These are phyloP conservation scores for Drosophila parthenogenetica DNA, from an alignment of 2,888 invertebrate species.

Conservation along the genomic window DNA sequence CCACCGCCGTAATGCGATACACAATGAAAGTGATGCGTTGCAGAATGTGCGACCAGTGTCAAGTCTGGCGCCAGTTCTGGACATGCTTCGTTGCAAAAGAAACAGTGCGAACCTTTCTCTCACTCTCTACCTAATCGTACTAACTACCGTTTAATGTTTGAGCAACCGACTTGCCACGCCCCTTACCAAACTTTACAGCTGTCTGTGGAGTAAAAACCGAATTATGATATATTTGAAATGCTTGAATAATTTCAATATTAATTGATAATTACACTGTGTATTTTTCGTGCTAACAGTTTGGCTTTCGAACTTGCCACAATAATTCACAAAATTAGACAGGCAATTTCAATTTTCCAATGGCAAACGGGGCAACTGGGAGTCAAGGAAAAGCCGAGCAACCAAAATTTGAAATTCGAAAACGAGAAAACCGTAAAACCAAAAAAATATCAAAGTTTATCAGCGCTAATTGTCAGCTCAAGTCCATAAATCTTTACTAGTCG, in stretches of 20 bases:
- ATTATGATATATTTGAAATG: conserved; percentile 14
- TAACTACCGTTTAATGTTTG: conserved; percentile 80
- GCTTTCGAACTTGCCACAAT: conserved; percentile 59
- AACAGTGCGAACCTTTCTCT: conserved; percentile 20
- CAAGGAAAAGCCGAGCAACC: neutral
- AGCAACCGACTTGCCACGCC: conserved; percentile 53
- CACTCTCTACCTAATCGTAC: conserved; percentile 55
- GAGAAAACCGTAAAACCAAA: no score
- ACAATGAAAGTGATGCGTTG: conserved; percentile 70
- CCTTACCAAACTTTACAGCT: conserved; percentile 4
- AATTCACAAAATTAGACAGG: conserved; percentile 77
- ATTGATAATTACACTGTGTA: conserved; percentile 60
- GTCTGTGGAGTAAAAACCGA: neutral
- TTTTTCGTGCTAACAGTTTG: conserved; percentile 18
- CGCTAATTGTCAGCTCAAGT: conserved; percentile 72
- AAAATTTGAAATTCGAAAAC: neutral
- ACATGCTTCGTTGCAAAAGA: conserved; percentile 63
- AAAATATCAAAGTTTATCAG: conserved; percentile 53
- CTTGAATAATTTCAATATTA: conserved; percentile 60
- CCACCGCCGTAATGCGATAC: conserved; percentile 58
- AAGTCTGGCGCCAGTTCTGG: conserved; percentile 72
- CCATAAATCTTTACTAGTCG: conserved; percentile 67
- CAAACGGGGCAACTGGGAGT: conserved; percentile 24
- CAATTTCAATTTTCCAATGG: conserved; percentile 61
- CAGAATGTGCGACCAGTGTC: conserved; percentile 76